Evolutionary conservation across 2,888 invertebrate genomes (phyloP).

Genomic region (Conus canariensis): DNA sequence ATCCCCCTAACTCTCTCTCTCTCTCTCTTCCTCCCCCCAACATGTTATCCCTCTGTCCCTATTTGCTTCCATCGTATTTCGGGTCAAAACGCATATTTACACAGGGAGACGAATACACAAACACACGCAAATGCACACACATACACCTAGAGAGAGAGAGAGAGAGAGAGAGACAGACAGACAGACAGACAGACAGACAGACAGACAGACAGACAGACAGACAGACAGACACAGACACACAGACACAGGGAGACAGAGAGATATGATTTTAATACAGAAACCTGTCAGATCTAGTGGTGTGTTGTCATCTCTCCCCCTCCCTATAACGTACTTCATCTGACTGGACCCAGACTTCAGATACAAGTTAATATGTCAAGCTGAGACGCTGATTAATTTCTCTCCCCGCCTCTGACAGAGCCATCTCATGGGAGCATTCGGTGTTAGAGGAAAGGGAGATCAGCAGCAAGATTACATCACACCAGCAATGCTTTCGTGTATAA

Average conservation of each 20-base stretch:
- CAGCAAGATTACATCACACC: constrained; percentile 31
- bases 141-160: no score
- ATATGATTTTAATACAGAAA: neutral
- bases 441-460: constrained; percentile 35
- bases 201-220: no score
- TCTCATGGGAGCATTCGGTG: constrained; percentile 24
- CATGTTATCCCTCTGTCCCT: no score
- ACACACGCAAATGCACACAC: no score
- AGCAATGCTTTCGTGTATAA: neutral
- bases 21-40: no score
- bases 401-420: neutral
- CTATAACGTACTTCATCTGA: neutral
- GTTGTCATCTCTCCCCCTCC: neutral
- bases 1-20: no score
- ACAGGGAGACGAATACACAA: no score
- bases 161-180: no score
- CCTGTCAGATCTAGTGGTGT: neutral
- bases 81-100: no score
- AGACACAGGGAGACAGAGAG: neutral
- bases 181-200: no score
- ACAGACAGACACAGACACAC: neutral
- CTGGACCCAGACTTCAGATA: neutral
- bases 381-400: constrained; percentile 6
- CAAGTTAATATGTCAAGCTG: constrained; percentile 1
- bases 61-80: no score